Conservation (phyloP, 2,113 vertebrate genomes). For the Meriones unguiculatus region DNA sequence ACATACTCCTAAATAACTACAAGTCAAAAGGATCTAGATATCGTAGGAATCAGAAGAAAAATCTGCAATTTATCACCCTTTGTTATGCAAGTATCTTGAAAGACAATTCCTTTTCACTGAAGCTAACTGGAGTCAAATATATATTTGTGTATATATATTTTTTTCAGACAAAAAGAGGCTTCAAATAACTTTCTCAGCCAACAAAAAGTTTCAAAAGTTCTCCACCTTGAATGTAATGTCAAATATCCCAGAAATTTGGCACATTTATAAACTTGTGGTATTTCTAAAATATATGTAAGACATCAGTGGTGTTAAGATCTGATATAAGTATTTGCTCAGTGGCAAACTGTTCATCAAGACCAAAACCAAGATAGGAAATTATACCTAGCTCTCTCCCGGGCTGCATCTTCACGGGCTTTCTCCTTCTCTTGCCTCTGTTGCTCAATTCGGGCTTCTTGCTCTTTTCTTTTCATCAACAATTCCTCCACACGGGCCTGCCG, state of each 20-base stretch:
- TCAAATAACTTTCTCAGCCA: slow-evolving; percentile 6
- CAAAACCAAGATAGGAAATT: background rate
- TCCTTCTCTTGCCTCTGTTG: slow-evolving; percentile 98
- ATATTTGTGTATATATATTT: background rate
- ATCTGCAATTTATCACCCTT: background rate
- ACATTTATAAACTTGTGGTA: background rate
- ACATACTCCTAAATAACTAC: background rate
- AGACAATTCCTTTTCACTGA: background rate
- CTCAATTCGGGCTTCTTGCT: slow-evolving; percentile 97
- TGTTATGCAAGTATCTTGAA: background rate
- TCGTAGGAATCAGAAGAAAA: background rate
- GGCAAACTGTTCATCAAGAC: background rate
- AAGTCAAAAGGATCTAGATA: background rate
- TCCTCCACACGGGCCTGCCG: slow-evolving; percentile 98
- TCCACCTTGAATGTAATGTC: background rate
- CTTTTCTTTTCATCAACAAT: slow-evolving; percentile 93
- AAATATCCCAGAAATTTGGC: background rate
- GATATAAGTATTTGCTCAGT: background rate
- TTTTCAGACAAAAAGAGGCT: background rate
- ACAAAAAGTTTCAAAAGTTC: slow-evolving; percentile 17
- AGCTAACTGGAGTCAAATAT: slow-evolving; percentile 11
- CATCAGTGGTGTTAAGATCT: background rate
- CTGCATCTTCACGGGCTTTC: slow-evolving; percentile 96
- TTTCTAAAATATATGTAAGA: background rate
- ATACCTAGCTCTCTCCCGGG: slow-evolving; percentile 97